phyloP scores from a whole-genome alignment of 2,888 invertebrate genomes.

The Pycnomerus fuliginosus region DNA sequence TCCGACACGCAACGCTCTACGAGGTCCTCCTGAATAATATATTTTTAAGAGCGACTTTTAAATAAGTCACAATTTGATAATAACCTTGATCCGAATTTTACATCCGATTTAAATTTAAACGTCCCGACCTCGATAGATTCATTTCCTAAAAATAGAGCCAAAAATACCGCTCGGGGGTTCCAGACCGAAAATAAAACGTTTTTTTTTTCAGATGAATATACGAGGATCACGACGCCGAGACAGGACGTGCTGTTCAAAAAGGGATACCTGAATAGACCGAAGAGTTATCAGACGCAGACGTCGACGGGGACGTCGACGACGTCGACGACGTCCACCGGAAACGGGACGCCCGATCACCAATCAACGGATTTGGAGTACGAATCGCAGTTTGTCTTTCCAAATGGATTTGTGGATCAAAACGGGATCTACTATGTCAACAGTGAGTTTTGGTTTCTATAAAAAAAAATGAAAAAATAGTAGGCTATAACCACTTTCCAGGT shows the following conservation, averaged over 20 bases:
- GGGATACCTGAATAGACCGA: constrained; percentile 63
- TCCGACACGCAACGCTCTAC: too few species aligned
- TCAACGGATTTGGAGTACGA: constrained; percentile 53
- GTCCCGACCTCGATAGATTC: too few species aligned
- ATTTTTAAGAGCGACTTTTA: too few species aligned
- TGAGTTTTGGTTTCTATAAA: constrained; percentile 40
- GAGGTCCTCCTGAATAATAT: too few species aligned
- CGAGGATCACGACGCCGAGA: constrained; percentile 67
- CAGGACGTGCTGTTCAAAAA: constrained; percentile 72
- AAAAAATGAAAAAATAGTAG: background rate
- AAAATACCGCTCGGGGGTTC: too few species aligned
- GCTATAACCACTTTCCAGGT: background rate
- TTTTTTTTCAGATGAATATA: constrained; percentile 73
- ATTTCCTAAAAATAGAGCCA: too few species aligned
- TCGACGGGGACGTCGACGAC: constrained; percentile 48
- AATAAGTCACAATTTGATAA: too few species aligned
- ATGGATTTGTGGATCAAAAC: constrained; percentile 56
- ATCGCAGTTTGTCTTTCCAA: constrained; percentile 52
- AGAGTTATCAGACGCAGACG: constrained; percentile 51
- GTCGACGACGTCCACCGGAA: constrained; percentile 50
- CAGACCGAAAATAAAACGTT: too few species aligned
- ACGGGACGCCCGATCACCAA: constrained; percentile 53
- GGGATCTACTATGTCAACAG: constrained; percentile 55
- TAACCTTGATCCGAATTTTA: too few species aligned
- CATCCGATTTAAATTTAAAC: too few species aligned